Conservation (phyloP, 2,797 vertebrate genomes). For the Helarctos malayanus region DNA sequence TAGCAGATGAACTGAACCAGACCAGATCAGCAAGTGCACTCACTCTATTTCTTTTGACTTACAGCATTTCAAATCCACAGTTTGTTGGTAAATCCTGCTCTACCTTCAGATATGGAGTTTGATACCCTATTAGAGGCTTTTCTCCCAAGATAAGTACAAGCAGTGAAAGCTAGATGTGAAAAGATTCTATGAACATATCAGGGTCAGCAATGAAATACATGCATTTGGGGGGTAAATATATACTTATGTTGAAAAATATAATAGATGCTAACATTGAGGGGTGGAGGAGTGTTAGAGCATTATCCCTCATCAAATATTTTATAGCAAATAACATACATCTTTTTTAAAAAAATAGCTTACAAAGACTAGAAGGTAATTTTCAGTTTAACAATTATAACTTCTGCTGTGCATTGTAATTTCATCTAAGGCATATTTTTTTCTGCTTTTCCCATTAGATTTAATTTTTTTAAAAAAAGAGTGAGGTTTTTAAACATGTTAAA, state of each 20-base stretch:
- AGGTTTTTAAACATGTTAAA: background rate
- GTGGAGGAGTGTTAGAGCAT: background rate
- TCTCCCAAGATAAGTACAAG: background rate
- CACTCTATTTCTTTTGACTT: background rate
- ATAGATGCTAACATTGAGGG: background rate
- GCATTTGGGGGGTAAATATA: background rate
- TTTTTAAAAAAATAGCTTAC: background rate
- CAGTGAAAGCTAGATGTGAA: background rate
- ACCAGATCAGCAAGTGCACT: accelerated
- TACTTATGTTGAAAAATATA: background rate
- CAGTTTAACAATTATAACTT: background rate
- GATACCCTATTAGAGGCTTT: background rate
- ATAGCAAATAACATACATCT: background rate
- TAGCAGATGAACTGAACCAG: background rate
- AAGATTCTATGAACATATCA: background rate
- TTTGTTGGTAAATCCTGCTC: background rate
- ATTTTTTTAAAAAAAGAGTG: background rate
- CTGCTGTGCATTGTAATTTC: too few relatives aligned
- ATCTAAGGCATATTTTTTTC: background rate
- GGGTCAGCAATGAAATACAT: background rate
- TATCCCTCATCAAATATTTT: background rate
- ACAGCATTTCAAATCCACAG: background rate
- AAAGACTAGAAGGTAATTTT: background rate
- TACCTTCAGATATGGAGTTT: background rate
- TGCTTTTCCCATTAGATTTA: background rate